These are phyloP conservation scores for Montipora foliosa DNA, from an alignment of 64 coral and sea anemone genomes.

Conservation along the genomic window DNA sequence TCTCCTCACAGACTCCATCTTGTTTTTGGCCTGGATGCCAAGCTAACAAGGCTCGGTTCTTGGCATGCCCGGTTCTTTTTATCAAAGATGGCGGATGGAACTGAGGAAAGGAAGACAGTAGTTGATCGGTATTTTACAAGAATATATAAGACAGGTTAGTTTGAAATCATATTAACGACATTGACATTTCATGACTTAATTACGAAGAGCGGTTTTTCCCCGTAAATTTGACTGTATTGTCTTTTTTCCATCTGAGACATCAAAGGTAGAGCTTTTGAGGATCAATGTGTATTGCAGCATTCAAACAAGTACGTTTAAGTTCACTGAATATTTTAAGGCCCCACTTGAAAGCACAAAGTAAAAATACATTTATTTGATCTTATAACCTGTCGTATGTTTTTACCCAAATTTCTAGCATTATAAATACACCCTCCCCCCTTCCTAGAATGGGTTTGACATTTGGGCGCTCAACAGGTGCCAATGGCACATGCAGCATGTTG, in stretches of 20 bases:
- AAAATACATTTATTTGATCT: too few relatives aligned
- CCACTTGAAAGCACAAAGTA: not conserved
- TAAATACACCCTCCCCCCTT: too few relatives aligned
- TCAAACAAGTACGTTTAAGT: conserved; percentile 96
- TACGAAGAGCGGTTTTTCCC: not conserved
- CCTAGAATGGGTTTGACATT: too few relatives aligned
- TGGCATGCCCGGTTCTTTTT: not conserved
- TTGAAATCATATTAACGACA: not conserved
- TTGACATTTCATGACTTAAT: not conserved
- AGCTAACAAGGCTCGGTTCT: conserved; percentile 7
- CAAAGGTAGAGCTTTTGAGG: conserved; percentile 67
- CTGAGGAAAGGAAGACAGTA: conserved; percentile 46
- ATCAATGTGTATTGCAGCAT: conserved; percentile 97
- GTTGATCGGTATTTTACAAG: conserved; percentile 87
- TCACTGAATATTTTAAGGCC: not conserved
- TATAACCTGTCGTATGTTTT: too few relatives aligned
- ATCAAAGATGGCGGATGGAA: conserved; percentile 77
- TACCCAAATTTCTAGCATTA: too few relatives aligned
- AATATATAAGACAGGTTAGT: conserved; percentile 33
- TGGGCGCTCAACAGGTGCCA: too few relatives aligned
- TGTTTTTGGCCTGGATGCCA: conserved; percentile 73
- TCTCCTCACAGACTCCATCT: conserved; percentile 89
- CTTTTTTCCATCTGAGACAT: conserved; percentile 66
- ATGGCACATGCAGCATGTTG: too few relatives aligned
- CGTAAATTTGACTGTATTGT: not conserved